A percentile compares a stretch with the other conserved stretches of the same genome.
phyloP scores from a whole-genome alignment of 2,113 vertebrate species.

The Hippolais icterina region DNA sequence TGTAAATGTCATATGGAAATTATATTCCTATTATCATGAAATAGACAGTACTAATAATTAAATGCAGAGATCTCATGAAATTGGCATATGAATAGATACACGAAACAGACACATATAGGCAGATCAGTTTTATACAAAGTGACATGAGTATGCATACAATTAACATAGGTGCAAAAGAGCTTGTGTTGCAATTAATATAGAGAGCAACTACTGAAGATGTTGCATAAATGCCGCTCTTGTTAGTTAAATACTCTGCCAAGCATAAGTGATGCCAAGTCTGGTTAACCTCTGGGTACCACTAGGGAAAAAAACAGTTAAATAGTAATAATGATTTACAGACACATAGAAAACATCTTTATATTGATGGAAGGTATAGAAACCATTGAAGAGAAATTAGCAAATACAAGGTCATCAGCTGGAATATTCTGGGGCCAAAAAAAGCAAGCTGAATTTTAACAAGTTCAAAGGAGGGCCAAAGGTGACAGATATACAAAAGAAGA shows the following conservation, averaged over 20 bases:
- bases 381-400: neutral
- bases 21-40: neutral
- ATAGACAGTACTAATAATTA: conserved; percentile 25
- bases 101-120: neutral
- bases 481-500: neutral
- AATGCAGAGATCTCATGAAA: neutral
- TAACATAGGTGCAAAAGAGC: neutral
- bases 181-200: neutral
- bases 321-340: neutral
- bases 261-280: neutral
- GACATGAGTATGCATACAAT: neutral
- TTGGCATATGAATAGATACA: neutral
- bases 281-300: neutral
- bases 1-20: neutral
- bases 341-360: neutral
- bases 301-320: neutral
- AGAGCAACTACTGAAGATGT: neutral
- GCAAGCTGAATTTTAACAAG: neutral
- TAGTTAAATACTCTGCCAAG: neutral
- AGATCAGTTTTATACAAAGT: neutral
- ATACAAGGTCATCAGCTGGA: neutral
- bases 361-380: neutral
- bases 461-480: neutral
- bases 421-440: neutral
- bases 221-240: neutral